A percentile compares a stretch with the other conserved stretches of the same genome.
Conservation (phyloP, 2,888 invertebrate species). For the Poecilus cupreus region DNA sequence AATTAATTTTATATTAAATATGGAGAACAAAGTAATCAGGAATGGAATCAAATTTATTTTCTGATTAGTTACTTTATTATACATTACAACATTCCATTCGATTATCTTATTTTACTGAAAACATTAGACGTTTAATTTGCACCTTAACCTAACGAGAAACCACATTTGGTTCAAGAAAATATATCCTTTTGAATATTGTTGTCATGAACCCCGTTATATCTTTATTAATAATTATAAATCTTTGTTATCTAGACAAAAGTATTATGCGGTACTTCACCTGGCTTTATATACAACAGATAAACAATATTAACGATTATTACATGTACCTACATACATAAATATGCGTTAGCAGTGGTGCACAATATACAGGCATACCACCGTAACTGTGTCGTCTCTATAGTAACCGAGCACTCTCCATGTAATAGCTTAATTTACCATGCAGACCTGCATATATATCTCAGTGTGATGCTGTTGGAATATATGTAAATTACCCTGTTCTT, state of each 20-base stretch:
- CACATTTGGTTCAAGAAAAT: no score
- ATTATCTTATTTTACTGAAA: no score
- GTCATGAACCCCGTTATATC: not conserved
- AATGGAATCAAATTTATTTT: no score
- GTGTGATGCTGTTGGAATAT: not conserved
- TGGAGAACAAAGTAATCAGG: no score
- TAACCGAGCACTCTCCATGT: not conserved
- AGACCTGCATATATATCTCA: not conserved
- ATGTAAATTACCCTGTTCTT: not conserved
- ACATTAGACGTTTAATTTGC: no score
- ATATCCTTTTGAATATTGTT: no score
- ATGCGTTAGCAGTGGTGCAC: constrained; percentile 9
- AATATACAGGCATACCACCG: not conserved
- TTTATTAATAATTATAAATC: not conserved
- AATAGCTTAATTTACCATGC: constrained; percentile 1
- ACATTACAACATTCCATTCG: no score
- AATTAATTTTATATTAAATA: no score
- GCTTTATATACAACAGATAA: not conserved
- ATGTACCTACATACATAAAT: constrained; percentile 24
- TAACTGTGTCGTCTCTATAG: constrained; percentile 31
- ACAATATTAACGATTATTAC: constrained; percentile 31
- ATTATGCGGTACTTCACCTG: not conserved
- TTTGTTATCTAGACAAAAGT: not conserved
- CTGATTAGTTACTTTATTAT: no score
- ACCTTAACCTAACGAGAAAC: no score